A percentile compares a stretch with the other conserved stretches of the same genome.
Conservation (phyloP, 2,797 vertebrate species). For the Notamacropus eugenii region DNA sequence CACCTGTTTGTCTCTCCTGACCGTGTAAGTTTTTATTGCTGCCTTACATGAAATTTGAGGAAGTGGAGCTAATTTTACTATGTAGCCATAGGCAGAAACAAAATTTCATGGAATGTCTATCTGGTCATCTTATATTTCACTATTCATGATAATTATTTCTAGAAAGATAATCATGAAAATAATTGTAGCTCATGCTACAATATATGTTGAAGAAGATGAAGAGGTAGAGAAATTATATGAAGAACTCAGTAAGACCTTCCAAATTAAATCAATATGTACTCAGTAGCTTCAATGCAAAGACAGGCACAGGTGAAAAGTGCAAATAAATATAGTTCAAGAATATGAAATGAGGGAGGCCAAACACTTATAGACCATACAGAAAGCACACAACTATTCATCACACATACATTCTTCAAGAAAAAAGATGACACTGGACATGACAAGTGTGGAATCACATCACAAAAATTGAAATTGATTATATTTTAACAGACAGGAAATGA, state of each 20-base stretch:
- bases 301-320: background rate
- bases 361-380: background rate
- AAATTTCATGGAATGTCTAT: background rate
- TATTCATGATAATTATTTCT: background rate
- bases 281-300: background rate
- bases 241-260: background rate
- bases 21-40: background rate
- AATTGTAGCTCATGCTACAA: background rate
- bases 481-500: constrained; percentile 5
- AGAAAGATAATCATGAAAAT: background rate
- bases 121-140: background rate
- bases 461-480: background rate
- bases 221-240: background rate
- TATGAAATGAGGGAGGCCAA: background rate
- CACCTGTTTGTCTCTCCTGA: background rate
- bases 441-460: background rate
- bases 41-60: background rate
- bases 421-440: background rate
- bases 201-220: background rate
- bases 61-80: background rate
- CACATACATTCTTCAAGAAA: background rate
- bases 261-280: background rate
- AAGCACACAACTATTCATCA: background rate
- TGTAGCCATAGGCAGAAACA: background rate
- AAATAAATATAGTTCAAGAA: background rate